A percentile compares a stretch with the other conserved stretches of the same genome.
These are phyloP conservation scores for Strix uralensis DNA, from an alignment of 2,113 vertebrate genomes.

Conservation along the genomic window DNA sequence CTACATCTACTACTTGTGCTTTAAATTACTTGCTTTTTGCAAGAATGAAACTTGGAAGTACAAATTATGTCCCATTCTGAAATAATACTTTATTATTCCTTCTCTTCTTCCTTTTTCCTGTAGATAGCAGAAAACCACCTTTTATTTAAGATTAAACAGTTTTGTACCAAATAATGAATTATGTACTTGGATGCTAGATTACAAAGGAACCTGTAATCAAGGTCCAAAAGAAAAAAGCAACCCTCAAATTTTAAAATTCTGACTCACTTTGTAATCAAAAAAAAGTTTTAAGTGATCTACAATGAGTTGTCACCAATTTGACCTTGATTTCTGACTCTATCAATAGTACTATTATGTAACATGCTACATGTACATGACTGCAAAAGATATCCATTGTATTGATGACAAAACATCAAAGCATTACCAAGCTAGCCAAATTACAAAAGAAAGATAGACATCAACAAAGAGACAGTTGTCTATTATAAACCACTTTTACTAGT, in stretches of 20 bases:
- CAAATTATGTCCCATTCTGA: neutral
- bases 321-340: neutral
- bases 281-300: neutral
- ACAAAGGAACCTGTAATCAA: neutral
- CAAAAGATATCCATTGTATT: neutral
- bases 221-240: neutral
- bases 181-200: neutral
- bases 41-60: neutral
- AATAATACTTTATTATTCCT: neutral
- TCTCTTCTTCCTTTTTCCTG: neutral
- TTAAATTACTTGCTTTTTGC: neutral
- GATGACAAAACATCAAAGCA: neutral
- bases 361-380: neutral
- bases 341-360: neutral
- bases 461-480: neutral
- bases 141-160: neutral
- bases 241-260: neutral
- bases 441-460: neutral
- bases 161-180: neutral
- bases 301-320: neutral
- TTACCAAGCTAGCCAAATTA: neutral
- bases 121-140: neutral
- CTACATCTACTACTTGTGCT: neutral
- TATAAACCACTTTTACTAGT: neutral
- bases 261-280: neutral